These are phyloP conservation scores for Deilephila porcellus DNA, from an alignment of 2,888 invertebrate genomes.

Conservation along the genomic window DNA sequence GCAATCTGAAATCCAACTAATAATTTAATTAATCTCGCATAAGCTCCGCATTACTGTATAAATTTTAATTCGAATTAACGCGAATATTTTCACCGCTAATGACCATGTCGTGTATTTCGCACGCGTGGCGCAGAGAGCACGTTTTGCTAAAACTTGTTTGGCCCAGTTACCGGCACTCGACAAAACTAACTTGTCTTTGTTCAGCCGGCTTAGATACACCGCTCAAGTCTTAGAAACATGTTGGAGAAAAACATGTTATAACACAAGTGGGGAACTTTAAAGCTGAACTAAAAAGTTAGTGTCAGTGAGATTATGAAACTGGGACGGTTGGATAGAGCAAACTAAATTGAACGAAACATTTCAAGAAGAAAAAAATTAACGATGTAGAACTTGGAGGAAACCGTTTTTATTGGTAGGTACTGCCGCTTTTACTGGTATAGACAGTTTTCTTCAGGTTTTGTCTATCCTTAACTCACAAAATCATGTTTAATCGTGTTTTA, in stretches of 20 bases:
- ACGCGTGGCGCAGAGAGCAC: conserved; percentile 6
- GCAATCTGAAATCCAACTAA: no score
- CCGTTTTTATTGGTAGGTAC: no score
- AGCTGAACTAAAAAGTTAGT: neutral
- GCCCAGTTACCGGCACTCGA: neutral
- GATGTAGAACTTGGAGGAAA: no score
- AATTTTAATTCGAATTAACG: neutral
- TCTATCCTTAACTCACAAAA: no score
- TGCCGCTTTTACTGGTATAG: no score
- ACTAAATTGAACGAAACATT: neutral
- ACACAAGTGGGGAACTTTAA: neutral
- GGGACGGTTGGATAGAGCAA: neutral
- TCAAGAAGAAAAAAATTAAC: no score
- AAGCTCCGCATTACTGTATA: neutral
- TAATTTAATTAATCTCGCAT: neutral
- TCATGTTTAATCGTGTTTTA: no score
- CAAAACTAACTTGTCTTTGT: conserved; percentile 14
- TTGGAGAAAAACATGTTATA: neutral
- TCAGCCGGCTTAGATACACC: conserved; percentile 1
- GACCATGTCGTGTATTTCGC: neutral
- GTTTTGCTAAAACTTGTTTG: conserved; percentile 23
- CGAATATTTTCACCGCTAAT: neutral
- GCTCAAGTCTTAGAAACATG: neutral
- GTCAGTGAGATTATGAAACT: neutral
- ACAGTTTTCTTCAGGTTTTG: no score